These are phyloP conservation scores for Drosophila baimaii DNA, from an alignment of 1,140 invertebrate genomes.

Conservation along the genomic window DNA sequence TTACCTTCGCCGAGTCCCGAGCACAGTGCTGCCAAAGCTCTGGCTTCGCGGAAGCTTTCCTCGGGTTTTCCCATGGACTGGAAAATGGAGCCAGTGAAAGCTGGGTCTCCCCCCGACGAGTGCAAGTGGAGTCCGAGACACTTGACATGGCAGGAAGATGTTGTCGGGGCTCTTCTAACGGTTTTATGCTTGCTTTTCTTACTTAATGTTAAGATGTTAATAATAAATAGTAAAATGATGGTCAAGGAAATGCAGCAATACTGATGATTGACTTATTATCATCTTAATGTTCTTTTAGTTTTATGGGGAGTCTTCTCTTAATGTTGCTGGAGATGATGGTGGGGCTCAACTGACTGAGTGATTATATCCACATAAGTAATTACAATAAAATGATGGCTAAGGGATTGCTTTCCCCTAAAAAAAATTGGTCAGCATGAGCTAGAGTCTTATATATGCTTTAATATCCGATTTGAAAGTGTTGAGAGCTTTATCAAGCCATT, in stretches of 20 bases:
- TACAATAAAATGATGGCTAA: too few species aligned
- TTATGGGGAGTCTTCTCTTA: not conserved
- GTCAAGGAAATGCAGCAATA: not conserved
- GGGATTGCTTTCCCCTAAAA: too few species aligned
- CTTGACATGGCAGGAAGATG: not conserved
- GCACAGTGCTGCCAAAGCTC: slow-evolving; percentile 39
- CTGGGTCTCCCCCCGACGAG: not conserved
- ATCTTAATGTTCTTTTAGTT: not conserved
- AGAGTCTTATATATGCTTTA: too few species aligned
- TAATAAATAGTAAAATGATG: not conserved
- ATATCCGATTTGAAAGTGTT: too few species aligned
- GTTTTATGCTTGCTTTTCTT: not conserved
- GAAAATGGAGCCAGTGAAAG: slow-evolving; percentile 29
- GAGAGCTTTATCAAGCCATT: too few species aligned
- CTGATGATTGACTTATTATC: not conserved
- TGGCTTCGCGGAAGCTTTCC: slow-evolving; percentile 31
- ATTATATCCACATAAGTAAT: too few species aligned
- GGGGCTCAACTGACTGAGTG: not conserved
- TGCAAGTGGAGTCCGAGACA: slow-evolving; percentile 16
- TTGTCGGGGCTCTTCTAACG: slow-evolving; percentile 3
- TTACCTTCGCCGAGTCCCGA: slow-evolving; percentile 2
- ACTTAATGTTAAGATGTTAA: not conserved
- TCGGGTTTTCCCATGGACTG: slow-evolving; percentile 25
- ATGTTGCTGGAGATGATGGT: not conserved
- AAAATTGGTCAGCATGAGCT: too few species aligned